Base-by-base conservation (phyloP, 2,113 vertebrate species). In the Lutjanus erythropterus region DNA sequence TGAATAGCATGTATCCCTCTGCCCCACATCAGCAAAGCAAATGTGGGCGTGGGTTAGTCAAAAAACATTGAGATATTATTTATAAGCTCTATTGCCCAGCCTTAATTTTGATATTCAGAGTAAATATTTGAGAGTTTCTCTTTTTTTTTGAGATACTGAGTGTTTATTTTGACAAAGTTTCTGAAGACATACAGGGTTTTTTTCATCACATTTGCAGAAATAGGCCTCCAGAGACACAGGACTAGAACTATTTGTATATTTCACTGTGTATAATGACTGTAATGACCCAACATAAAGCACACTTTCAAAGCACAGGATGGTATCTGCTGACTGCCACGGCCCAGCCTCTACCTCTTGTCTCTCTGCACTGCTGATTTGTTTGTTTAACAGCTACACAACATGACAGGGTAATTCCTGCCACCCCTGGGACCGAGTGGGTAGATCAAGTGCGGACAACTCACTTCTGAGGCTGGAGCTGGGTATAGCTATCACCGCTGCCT, bases 361-460 rank as follows among this genome's bases (percentile, higher is more conserved):
- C 25, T 60, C 23, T 29, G 56, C 23, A 19, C 23, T 49, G 52
- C 49, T 6, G 0, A 74, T 60, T 70, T 86, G 83, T 84, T 89
- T 87, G 64, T 84, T 60, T 58, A 84, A 69, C 61, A 52, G 29
- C 25, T 27, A 49, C 47, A 52, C 58, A 78, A 70, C 80, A 69
- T 49, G 25, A 44, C 46, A 19, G 50, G 71, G 55, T 83, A 23
- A 79, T 75, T 69, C 35, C 64, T 23, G 46, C 60, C 18, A 1
- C 71, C 75, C 65, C 9, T 1, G 61, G 81, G 86, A 61, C 39
- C 39, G 44, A 11, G 16, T 47, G 74, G 81, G 71, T 75, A 82
- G 84, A 89, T 89, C 81, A 75, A 86, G 66, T 52, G 33, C 23
- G 42, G 84, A 33, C 53, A 60, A 27, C 39, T 65, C 15, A 75